Evolutionary conservation across 2,113 vertebrate species (phyloP), one percentile per base, ranked within the genome.

Genomic region (Cochlearius cochlearius): DNA sequence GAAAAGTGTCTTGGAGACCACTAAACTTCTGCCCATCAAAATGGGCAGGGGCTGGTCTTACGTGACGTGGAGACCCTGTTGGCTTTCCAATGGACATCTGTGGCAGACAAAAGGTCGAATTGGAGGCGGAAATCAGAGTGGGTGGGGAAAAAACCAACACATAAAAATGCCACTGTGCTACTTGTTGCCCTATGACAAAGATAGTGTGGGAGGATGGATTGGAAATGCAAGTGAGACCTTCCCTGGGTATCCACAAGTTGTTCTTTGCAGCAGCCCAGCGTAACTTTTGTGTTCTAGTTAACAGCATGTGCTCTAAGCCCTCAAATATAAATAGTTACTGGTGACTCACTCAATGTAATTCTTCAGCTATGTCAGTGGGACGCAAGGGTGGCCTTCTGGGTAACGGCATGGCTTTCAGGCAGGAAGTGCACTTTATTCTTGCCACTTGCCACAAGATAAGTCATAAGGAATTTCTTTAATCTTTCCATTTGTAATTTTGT

Each of bases 141-240:
- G 93, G 93, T 22, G 86, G 14, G 78, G 53, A 75, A 83, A 92
- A 87, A 91, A 95, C 6, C 69, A 75, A 90, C 67, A 58, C 94
- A 95, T 87, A 95, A 94, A 95, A 96, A 91, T 88, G 88, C 52
- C 94, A 94, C 94, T 96, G 91, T 96, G 85, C 79, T 96, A 71
- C 86, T 92, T 71, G 67, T 53, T 96, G 96, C 96, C 95, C 91
- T 97, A 97, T 97, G 96, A 97, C 95, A 97, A 97, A 95, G 94
- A 90, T 27, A 86, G 95, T 71, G 96, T 96, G 92, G 95, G 96
- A 96, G 92, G 91, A 76, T 39, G 49, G 88, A 93, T 91, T 94
- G 95, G 72, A 96, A 96, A 89, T 45, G n/a, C 88, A 91, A 95
- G 91, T 89, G 75, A 95, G 91, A 93, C 56, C 90, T 94, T 92